Percentiles rank a stretch among this genome's conserved stretches.
Evolutionary conservation across 2,888 invertebrate genomes (phyloP).

Genomic region (Cantharis rufa): DNA sequence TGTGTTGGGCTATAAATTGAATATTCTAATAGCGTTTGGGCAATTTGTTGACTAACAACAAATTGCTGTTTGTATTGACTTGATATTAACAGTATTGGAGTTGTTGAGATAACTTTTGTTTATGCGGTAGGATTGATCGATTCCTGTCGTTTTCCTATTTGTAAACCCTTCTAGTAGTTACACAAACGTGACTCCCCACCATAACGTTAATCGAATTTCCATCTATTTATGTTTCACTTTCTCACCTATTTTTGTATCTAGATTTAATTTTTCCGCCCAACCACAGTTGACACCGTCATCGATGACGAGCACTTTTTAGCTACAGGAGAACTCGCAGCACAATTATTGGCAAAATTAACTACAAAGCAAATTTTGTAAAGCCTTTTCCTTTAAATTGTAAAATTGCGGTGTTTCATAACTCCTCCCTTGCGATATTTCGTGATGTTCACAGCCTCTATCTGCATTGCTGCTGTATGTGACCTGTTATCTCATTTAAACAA

Average conservation of each 20-base stretch:
- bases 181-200: slow-evolving; percentile 3
- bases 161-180: slow-evolving; percentile 6
- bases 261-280: background rate
- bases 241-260: background rate
- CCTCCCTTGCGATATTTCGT: slow-evolving; percentile 10
- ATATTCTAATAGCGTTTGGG: slow-evolving; percentile 2
- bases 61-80: slow-evolving; percentile 14
- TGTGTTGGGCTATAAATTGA: background rate
- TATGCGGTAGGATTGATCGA: slow-evolving; percentile 16
- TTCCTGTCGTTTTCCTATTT: slow-evolving; percentile 10
- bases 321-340: slow-evolving; percentile 10
- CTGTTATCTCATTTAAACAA: slow-evolving; percentile 12
- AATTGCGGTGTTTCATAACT: slow-evolving; percentile 10
- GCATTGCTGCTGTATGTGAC: slow-evolving; percentile 10
- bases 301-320: background rate
- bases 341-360: slow-evolving; percentile 15
- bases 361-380: slow-evolving; percentile 23
- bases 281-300: background rate
- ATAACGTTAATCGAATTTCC: background rate
- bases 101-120: slow-evolving; percentile 7
- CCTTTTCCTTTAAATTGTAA: slow-evolving; percentile 10
- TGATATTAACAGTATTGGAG: slow-evolving; percentile 7
- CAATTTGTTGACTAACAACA: slow-evolving; percentile 6
- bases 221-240: background rate
- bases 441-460: slow-evolving; percentile 12